Evolutionary conservation across 2,113 vertebrate genomes (phyloP).

Genomic region (Numida meleagris): DNA sequence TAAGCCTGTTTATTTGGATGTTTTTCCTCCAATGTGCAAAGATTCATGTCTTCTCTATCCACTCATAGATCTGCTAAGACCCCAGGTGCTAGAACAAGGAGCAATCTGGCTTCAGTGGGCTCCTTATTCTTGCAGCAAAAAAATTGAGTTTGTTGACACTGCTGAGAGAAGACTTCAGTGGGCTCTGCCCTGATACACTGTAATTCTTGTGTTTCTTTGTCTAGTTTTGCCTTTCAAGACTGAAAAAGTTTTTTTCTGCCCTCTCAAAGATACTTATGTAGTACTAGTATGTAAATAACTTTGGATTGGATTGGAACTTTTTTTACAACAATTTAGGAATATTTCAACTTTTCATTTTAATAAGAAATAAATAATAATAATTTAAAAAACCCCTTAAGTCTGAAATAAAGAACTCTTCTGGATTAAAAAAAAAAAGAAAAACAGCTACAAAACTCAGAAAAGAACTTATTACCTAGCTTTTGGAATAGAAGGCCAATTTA

Average conservation of each 20-base stretch:
- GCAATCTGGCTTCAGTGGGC: accelerated
- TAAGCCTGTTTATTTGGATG: not conserved
- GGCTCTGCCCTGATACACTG: not conserved
- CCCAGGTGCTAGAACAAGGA: not conserved
- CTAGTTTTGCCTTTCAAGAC: not conserved
- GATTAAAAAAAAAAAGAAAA: not conserved
- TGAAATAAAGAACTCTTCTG: not conserved
- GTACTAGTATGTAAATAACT: not conserved
- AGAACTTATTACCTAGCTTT: not conserved
- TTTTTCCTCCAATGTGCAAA: not conserved
- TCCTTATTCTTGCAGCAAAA: not conserved
- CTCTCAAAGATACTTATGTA: not conserved
- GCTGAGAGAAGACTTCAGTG: not conserved
- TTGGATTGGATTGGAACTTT: not conserved
- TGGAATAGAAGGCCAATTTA: not conserved
- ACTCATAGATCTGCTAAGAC: not conserved
- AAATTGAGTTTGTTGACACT: not conserved
- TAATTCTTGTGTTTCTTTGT: not conserved
- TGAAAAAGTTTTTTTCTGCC: not conserved
- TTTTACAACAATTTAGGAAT: not conserved
- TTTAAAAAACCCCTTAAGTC: not conserved
- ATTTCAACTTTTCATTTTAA: not conserved
- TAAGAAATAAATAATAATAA: not conserved
- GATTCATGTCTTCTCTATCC: not conserved
- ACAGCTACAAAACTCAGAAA: not conserved